Evolutionary conservation across 2,797 vertebrate species (phyloP).

Genomic region (Diglossa cyanea): DNA sequence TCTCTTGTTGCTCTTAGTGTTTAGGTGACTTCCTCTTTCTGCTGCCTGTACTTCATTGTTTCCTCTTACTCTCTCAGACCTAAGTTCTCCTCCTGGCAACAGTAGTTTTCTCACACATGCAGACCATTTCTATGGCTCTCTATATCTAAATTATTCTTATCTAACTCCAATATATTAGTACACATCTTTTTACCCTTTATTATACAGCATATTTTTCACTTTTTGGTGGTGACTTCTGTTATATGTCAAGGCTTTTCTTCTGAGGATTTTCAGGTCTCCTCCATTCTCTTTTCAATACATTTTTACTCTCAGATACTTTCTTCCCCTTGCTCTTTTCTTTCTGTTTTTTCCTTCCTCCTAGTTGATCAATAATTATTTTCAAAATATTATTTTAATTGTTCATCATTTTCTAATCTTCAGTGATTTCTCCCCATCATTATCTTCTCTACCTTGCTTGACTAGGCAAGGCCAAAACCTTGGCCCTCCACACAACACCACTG

Average conservation of each 20-base stretch:
- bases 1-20: neutral
- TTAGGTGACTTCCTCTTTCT: neutral
- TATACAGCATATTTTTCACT: neutral
- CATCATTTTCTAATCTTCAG: neutral
- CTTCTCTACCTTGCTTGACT: neutral
- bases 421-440: neutral
- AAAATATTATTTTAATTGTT: neutral
- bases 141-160: neutral
- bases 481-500: fast-evolving
- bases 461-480: neutral
- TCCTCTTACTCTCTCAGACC: neutral
- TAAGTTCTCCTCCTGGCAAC: neutral
- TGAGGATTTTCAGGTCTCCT: neutral
- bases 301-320: neutral
- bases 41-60: neutral
- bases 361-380: neutral
- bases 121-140: neutral
- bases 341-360: neutral
- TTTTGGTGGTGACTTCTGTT: neutral
- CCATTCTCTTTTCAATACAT: neutral
- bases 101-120: neutral
- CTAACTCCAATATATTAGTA: neutral
- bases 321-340: neutral
- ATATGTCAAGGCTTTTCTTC: neutral
- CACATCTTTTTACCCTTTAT: neutral